Base-by-base conservation (phyloP, 2,888 invertebrate species). In the Chromoteleia sp. region DNA sequence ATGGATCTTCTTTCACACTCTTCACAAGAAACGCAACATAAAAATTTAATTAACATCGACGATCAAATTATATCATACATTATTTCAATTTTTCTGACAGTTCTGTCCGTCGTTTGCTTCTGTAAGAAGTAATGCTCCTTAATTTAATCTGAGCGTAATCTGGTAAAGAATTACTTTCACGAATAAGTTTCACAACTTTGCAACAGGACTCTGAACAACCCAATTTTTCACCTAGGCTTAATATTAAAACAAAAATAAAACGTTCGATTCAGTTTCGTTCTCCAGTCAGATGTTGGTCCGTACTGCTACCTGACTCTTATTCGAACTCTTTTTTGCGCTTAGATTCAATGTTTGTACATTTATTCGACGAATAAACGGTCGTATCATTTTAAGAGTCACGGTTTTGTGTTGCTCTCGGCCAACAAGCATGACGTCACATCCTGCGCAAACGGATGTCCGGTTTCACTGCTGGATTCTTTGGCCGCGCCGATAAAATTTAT, bases 401-500 rank as follows among this genome's bases (percentile, higher is more conserved):
- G 81, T 83, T 83, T 83, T 77, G 63, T 78, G 75, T 82, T 82
- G 63, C 74, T 82, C 74, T 77, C 65, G 17, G 17, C 76, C 56
- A 78, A 84, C 86, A 84, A 76, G 52, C 68, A 82, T 90, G 89
- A 91, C 90, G 91, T 91, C 91, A 91, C 85, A 89, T 91, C 91
- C 91, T 91, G 91, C 86, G 85, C 84, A 86, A 86, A 88, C 91
- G 91, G 91, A 91, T 88, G 87, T 91, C 91, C 91, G 91, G 90
- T 87, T 85, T 87, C 83, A 81, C 82, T 85, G 87, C 88, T 84
- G 89, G 90, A 90, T 90, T 91, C 87, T 88, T 88, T 88, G 86
- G 85, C 82, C 84, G 76, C 67, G 56, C 84, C 85, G 91, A 91
- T 91, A 91, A 91, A 73, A 84, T 85, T 79, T 81, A 81, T 83